Base-by-base conservation (phyloP, 64 coral and sea anemone species). In the Dendrophyllia cribrosa region DNA sequence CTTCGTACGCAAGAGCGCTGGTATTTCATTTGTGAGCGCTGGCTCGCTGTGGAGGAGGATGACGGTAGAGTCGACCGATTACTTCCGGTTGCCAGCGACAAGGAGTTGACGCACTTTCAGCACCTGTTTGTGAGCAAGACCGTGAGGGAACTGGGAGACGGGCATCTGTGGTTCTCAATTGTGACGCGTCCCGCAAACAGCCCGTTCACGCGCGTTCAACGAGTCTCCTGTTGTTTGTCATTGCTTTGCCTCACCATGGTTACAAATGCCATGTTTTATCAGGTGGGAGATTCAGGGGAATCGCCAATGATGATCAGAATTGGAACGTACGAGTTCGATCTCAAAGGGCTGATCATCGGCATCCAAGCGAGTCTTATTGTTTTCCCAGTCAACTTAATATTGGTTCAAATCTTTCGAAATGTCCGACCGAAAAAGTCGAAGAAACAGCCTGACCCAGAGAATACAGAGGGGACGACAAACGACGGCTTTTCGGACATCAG, bases 341-440 rank as follows among this genome's bases (percentile, higher is more conserved):
- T 95, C 4, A 71, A 45, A 79, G 75, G 50, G 68, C 70, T 98
- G 51, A 69, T 98, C 47, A 95, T 95, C 25, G 96, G 96, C 4
- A 44, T 98, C 21, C 90, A 98, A 85, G 88, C 93, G 3, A 98
- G 96, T 51, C 63, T 98, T 4, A 96, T 98, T 9, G 90, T 98
- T 16, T 92, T 98, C 85, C 96, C 96, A 2, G 91, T 98, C 0
- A 98, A 98, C 70, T 88, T 98, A 22, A 66, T 79, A 20, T 88
- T 98, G 34, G 94, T 98, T 83, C 93, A 95, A 59, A 93, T 98
- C 25, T 98, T 98, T 59, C 88, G 96, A 58, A 98, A 76, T 16
- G 73, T 98, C 48, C 78, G 91, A 19, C 93, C 93, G n/a, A 96
- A 91, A 45, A 76, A 94, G 51, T 7, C 65, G 0, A 92, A 88